Evolutionary conservation across 2,113 vertebrate species (phyloP).

Genomic region (Irena cyanogastra): DNA sequence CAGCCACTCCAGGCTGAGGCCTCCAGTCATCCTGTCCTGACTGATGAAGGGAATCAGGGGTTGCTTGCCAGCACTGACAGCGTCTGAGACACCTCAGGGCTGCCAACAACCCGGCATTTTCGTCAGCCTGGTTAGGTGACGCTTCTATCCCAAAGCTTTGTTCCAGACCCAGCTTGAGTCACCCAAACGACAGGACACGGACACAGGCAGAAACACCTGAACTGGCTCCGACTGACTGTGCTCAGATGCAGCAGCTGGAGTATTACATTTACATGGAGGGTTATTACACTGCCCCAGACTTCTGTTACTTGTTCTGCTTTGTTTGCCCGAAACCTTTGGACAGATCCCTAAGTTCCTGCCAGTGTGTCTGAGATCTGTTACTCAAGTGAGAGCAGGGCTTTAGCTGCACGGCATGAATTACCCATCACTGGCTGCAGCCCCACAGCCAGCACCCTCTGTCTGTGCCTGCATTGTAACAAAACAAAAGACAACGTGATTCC

Average conservation of each 20-base stretch:
- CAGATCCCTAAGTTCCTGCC: background rate
- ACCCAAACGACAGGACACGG: rapidly evolving
- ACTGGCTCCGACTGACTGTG: rapidly evolving
- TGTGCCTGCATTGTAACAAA: rapidly evolving
- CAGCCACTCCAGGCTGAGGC: background rate
- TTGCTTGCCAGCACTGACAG: background rate
- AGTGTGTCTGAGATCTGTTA: background rate
- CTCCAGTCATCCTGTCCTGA: background rate
- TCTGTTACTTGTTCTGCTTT: background rate
- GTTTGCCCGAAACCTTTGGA: background rate
- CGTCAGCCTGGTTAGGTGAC: background rate
- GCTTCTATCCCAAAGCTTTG: background rate
- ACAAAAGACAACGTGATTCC: background rate
- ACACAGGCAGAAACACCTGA: background rate
- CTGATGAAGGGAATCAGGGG: background rate
- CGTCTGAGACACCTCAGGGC: background rate
- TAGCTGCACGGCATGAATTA: rapidly evolving
- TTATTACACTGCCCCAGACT: background rate
- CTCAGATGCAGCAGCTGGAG: background rate
- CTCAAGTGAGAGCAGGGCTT: rapidly evolving
- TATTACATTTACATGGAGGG: background rate
- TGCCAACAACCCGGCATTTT: background rate
- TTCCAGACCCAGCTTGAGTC: background rate
- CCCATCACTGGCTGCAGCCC: background rate
- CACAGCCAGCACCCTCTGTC: background rate